phyloP scores from a whole-genome alignment of 2,797 vertebrate species.

The Cyprinella venusta region DNA sequence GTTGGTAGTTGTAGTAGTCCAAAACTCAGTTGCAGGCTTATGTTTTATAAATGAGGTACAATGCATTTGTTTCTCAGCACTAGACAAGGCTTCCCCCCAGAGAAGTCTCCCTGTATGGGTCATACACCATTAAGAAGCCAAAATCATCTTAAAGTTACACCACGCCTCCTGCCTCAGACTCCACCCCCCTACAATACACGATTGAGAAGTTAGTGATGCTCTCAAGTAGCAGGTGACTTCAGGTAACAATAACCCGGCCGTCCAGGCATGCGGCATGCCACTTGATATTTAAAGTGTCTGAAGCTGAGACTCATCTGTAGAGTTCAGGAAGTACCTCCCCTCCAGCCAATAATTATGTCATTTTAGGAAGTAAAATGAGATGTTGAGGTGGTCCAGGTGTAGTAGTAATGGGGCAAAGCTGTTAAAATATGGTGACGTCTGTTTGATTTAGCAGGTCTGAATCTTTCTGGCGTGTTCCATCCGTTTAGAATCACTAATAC shows the following conservation, averaged over 20 bases:
- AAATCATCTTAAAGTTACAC: not conserved
- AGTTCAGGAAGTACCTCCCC: conserved; percentile 31
- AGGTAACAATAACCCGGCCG: conserved; percentile 3
- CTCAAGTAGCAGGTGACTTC: not conserved
- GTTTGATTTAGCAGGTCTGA: conserved; percentile 12
- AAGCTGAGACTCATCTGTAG: not conserved
- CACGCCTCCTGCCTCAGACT: not conserved
- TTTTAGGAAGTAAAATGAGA: conserved; percentile 43
- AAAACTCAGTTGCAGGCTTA: not conserved
- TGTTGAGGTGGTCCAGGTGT: conserved; percentile 37
- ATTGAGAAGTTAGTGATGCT: not conserved
- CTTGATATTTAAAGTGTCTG: conserved; percentile 11
- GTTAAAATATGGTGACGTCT: conserved; percentile 33
- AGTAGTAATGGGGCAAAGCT: conserved; percentile 49
- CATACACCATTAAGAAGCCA: not conserved
- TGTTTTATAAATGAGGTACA: conserved; percentile 29
- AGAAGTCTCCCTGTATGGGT: not conserved
- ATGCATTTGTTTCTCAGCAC: not conserved
- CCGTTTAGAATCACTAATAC: not conserved
- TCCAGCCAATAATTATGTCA: conserved; percentile 39
- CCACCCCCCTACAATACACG: not conserved
- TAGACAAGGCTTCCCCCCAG: not conserved
- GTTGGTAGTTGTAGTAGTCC: not conserved
- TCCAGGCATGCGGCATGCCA: not conserved
- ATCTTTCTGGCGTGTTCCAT: conserved; percentile 3